Base-by-base conservation (phyloP, 2,888 invertebrate genomes). In the Cephus rjabovi region DNA sequence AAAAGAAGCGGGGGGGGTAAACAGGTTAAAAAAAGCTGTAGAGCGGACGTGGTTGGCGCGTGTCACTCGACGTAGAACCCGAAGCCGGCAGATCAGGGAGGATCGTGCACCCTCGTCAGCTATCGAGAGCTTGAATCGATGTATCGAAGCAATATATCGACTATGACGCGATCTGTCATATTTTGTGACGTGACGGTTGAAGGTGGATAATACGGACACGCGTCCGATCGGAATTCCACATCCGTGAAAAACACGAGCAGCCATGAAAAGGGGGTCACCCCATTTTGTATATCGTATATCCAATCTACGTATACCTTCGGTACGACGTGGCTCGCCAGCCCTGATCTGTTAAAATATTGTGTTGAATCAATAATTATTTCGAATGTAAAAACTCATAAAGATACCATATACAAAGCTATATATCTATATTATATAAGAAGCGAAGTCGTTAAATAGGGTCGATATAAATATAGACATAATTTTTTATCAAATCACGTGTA, bases 141-240 rank as follows among this genome's bases (percentile, higher is more conserved):
- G 31, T 71, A 71, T 71, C 71, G 71, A 71, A 71, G 71, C 71
- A 71, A 71, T 71, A 71, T 71, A 71, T 71, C 71, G 71, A 71
- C 33, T 71, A 31, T 71, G 71, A 31, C 71, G 31, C 71, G 71
- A 71, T 71, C 71, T 71, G 71, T 71, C 71, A 71, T 34, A 71
- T 71, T 34, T 31, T 31, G 31, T 71, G 71, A 71, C 71, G 71
- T 71, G 31, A 31, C 71, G 31, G 71, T 71, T 34, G 71, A 34
- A 71, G 56, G 56, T 56, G 56, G 56, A 11, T 71, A 71, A 71
- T 71, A 71, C 71, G 71, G 31, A 34, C 71, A 31, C 56, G 56
- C 56, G 56, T 56, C 56, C 56, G 15, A 71, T 34, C 71, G 71
- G 31, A 71, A 12, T 34, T 31, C 71, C 71, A 34, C 12, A 31